These are phyloP conservation scores for Acestrorhynchus altus DNA, from an alignment of 2,797 vertebrate species.

Conservation along the genomic window DNA sequence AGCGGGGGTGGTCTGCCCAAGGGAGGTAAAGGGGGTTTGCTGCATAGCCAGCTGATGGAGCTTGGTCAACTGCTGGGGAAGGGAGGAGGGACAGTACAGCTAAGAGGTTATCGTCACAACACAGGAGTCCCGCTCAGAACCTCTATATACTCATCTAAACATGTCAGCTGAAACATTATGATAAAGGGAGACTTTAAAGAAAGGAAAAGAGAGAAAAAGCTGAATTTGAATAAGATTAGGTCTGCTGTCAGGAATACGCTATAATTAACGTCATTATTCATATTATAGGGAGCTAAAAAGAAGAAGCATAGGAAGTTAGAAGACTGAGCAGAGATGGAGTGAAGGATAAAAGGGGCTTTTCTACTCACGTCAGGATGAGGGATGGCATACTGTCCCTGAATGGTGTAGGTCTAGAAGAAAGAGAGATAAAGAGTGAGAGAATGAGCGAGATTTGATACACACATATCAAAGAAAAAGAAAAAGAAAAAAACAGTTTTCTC, in stretches of 20 bases:
- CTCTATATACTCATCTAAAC: conserved; percentile 57
- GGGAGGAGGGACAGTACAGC: conserved; percentile 96
- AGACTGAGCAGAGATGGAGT: not conserved
- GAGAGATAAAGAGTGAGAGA: conserved; percentile 44
- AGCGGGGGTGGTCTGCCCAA: conserved; percentile 95
- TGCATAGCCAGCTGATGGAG: conserved; percentile 97
- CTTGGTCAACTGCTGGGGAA: conserved; percentile 94
- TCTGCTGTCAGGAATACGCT: not conserved
- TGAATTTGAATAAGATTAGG: not conserved
- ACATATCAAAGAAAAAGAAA: not conserved
- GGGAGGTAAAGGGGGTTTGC: conserved; percentile 96
- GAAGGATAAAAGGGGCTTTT: conserved; percentile 37
- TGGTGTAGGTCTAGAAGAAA: conserved; percentile 90
- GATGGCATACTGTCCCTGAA: conserved; percentile 99
- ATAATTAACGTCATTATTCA: conserved; percentile 6
- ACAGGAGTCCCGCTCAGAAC: conserved; percentile 77
- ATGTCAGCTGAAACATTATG: conserved; percentile 17
- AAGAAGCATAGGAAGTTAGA: conserved; percentile 19
- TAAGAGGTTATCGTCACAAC: conserved; percentile 97
- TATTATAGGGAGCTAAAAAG: conserved; percentile 8
- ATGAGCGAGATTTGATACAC: conserved; percentile 3
- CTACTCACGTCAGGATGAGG: conserved; percentile 98
- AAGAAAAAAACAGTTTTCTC: conserved; percentile 1
- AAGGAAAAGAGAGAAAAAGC: not conserved
- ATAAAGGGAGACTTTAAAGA: conserved; percentile 18